phyloP scores from a whole-genome alignment of 2,888 invertebrate species.

The Trichogramma evanescens region DNA sequence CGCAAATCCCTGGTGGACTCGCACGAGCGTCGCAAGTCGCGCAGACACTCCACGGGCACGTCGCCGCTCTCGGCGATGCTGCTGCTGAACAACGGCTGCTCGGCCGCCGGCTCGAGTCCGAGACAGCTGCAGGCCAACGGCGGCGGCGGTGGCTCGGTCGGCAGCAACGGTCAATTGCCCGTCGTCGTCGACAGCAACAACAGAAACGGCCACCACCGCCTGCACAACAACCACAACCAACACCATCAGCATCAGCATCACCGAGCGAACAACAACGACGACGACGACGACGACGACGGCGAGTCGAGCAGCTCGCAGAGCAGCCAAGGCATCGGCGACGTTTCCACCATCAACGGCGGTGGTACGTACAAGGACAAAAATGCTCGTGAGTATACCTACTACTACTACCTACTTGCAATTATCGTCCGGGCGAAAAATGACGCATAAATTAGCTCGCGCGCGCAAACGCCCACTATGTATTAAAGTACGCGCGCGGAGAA shows the following conservation, averaged over 20 bases:
- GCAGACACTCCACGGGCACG: conserved; percentile 66
- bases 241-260: too few relatives aligned
- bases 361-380: conserved; percentile 52
- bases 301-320: conserved; percentile 58
- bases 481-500: too few relatives aligned
- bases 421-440: too few relatives aligned
- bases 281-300: conserved; percentile 50
- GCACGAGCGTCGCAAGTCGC: conserved; percentile 70
- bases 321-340: conserved; percentile 50
- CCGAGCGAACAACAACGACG: conserved; percentile 34
- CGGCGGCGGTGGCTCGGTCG: background rate
- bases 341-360: conserved; percentile 44
- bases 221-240: conserved; percentile 30
- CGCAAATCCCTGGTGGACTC: conserved; percentile 58
- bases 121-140: conserved; percentile 30
- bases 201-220: conserved; percentile 21
- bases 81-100: conserved; percentile 38
- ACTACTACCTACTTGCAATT: too few relatives aligned
- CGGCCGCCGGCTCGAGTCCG: conserved; percentile 38
- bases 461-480: background rate
- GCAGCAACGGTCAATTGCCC: background rate
- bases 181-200: background rate
- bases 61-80: conserved; percentile 49
- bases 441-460: background rate
- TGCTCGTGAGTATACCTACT: background rate